Base-by-base conservation (phyloP, 1,140 invertebrate genomes). In the Saccostrea echinata region DNA sequence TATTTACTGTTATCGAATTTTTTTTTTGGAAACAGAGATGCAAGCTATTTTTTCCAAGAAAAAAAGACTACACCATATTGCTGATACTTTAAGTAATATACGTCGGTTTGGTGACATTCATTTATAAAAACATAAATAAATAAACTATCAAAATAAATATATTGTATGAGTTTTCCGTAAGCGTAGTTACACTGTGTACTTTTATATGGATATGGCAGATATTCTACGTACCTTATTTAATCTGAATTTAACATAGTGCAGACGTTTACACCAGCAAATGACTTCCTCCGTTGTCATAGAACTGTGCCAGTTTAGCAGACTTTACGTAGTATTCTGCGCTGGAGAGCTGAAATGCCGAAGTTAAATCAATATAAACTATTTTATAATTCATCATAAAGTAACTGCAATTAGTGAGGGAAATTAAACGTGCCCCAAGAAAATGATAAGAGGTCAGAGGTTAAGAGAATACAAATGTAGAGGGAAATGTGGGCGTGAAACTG, bases 341-440 rank as follows among this genome's bases (percentile, higher is more conserved):
- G 68, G 27, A 18, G 57, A 76, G 68, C 68, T 76, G 68, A 76
- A 76, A 76, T 76, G 68, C 33, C 30, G 27, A 33, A 76, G 68
- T 30, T 18, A 13, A 33, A 76, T 76, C 68, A 76, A 76, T 76
- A 76, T 61, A 27, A 76, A 33, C 68, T 76, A 76, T 27, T 76
- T 76, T 76, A 76, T 76, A 76, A 76, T 76, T 76, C 68, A 76
- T 76, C 68, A 13, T 27, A 76, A 16, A 76, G 68, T 76, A 30
- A 27, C 27, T 16, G 27, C 68, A 76, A 76, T 76, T 76, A 76
- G 30, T 16, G 3, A 27, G 27, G 68, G 68, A 76, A 76, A 76
- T 76, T 30, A 76, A 76, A 12, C 27, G 68, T 33, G 24, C 68
- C 68, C 27, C 68, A 30, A 30, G 3, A 64, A 30, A 33, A 76